phyloP scores from a whole-genome alignment of 2,888 invertebrate genomes.

The Synanthedon myopaeformis region DNA sequence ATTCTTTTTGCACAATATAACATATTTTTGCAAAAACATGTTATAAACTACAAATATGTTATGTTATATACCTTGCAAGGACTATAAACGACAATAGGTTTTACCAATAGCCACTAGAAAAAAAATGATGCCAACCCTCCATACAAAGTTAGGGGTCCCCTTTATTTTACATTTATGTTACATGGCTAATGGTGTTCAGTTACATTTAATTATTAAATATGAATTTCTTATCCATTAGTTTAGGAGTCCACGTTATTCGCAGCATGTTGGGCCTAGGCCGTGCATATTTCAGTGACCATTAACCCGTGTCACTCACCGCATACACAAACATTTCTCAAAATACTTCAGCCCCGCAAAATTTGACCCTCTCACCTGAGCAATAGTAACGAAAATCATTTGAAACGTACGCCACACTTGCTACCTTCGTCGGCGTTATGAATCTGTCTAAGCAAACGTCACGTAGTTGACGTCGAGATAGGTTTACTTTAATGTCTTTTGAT shows the following conservation, averaged over 20 bases:
- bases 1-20: too few relatives aligned
- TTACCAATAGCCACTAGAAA: too few relatives aligned
- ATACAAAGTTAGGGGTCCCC: too few relatives aligned
- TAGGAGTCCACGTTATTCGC: not conserved
- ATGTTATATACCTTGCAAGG: too few relatives aligned
- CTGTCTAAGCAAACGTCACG: not conserved
- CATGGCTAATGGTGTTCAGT: too few relatives aligned
- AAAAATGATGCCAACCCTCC: too few relatives aligned
- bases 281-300: conserved; percentile 24
- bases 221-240: not conserved
- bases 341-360: not conserved
- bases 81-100: too few relatives aligned
- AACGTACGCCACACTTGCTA: too few relatives aligned
- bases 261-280: conserved; percentile 4
- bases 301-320: conserved; percentile 7
- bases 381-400: not conserved
- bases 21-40: too few relatives aligned
- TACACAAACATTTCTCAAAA: not conserved
- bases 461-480: not conserved
- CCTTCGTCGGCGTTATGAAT: not conserved
- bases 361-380: not conserved
- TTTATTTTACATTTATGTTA: too few relatives aligned
- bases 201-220: too few relatives aligned
- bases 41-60: too few relatives aligned
- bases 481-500: not conserved